phyloP scores from a whole-genome alignment of 2,113 vertebrate species.

The Sporophila hypoxantha region DNA sequence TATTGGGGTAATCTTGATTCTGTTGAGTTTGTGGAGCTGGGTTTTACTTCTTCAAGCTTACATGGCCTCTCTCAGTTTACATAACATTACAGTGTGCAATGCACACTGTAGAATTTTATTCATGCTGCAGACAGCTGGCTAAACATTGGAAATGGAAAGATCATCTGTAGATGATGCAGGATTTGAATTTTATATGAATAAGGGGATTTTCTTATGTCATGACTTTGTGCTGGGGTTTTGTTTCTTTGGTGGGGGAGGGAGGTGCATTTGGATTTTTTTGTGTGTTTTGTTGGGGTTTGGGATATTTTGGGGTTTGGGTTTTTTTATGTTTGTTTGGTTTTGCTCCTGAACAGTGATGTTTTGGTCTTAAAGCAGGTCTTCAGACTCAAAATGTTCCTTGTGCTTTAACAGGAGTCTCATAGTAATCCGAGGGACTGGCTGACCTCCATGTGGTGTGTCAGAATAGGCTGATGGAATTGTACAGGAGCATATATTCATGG shows the following conservation, averaged over 20 bases:
- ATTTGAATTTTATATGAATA: neutral
- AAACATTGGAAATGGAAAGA: neutral
- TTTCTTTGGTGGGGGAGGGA: accelerated
- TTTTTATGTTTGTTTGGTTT: neutral
- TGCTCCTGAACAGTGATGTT: neutral
- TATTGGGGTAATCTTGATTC: neutral
- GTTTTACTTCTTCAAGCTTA: neutral
- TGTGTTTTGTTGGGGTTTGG: neutral
- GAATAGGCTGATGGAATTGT: neutral
- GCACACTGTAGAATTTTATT: neutral
- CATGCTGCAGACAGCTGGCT: neutral
- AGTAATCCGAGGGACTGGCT: neutral
- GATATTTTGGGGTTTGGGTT: neutral
- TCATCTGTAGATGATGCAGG: neutral
- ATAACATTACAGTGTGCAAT: neutral
- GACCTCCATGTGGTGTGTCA: neutral
- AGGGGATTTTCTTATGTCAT: neutral
- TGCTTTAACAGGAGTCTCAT: neutral
- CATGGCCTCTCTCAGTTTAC: neutral
- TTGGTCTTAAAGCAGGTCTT: neutral
- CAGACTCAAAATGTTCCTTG: neutral
- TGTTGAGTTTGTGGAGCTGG: neutral
- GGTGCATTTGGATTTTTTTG: neutral
- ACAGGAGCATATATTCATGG: neutral
- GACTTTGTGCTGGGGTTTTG: neutral